Base-by-base conservation (phyloP, 1,140 invertebrate genomes). In the Trigoniulus corallinus region DNA sequence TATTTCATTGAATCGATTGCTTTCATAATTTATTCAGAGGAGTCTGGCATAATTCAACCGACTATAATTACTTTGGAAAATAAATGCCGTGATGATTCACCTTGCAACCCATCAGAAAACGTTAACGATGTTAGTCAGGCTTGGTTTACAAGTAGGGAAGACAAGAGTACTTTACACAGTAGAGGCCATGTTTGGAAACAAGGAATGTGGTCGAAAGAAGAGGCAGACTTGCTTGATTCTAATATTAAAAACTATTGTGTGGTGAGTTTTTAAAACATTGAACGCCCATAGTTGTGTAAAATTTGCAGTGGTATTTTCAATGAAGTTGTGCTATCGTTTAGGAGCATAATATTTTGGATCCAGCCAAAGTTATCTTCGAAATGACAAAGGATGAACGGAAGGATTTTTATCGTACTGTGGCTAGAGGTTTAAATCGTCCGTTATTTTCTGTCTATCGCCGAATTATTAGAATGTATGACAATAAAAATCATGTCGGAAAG, bases 381-480 rank as follows among this genome's bases (percentile, higher is more conserved):
- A 70, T 69, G 65, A 63, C 67, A 1, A 73, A 73, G 57, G 69
- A 71, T 55, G 68, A 71, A 56, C 56, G 71, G 26, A 72, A 72
- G 58, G 68, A 72, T 51, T 73, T 73, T 55, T 73, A 73, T 56
- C 55, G 69, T 10, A 64, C 65, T 3, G 58, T 72, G 39, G 69
- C 71, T 2, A 58, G 61, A 47, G 70, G 70, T 12, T 58, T 73
- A 25, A 63, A 71, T 51, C 58, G 71, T 12, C 71, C 71, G 3
- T 57, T 73, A 29, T 73, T 73, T 54, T 71, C 71, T 50, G 69
- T 73, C 21, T 73, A 73, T 48, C 56, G 71, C 52, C 56, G 70
- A 43, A 68, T 71, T 0, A 67, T 72, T n/a, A 59, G 71, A 56
- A 68, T 73, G 67, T 73, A 73, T 58, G 71, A 73, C 54, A 64